Base-by-base conservation (phyloP, 2,797 vertebrate species). In the Coregonus sp. region DNA sequence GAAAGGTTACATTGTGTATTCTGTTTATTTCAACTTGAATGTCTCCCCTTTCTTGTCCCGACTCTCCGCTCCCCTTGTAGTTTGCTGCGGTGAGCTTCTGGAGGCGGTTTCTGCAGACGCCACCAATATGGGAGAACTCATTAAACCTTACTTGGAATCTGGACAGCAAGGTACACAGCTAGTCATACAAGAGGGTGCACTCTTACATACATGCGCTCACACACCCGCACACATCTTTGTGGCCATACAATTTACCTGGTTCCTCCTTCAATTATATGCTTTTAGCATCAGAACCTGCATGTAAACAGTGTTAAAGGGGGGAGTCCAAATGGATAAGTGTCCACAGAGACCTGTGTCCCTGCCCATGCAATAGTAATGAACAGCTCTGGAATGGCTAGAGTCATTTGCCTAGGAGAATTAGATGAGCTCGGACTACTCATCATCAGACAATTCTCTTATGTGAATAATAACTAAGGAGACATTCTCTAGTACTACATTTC, bases 41-140 rank as follows among this genome's bases (percentile, higher is more conserved):
- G n/a, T 63, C 4, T 66, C 18, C 50, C 5, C 9, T 37, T 66
- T 4, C 29, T 25, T 56, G 29, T 15, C 16, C 16, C 18, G 5
- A 6, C 87, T 81, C 88, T 81, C 81, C 73, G 29, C 73, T 80
- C 74, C 81, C 75, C 80, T 84, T 81, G 80, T 90, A 98, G 97
- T 98, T 90, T 95, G 93, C 87, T 97, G 95, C 76, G 94, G 92
- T 83, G 90, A 93, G 76, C 86, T 97, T 89, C 87, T 98, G 86
- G 96, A 95, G 88, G 95, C 96, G 81, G 90, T 90, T n/a, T 91
- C 94, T 78, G 95, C 95, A 33, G 91, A 85, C 14, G 87, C 93
- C 81, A 94, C 93, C 4, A 86, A 78, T 78, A 75, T 92, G 15
- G 94, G 96, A 81, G 85, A 92, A 84, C 81, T 94, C 81, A 80